These are phyloP conservation scores for Nezara viridula DNA, from an alignment of 2,888 invertebrate genomes.

Conservation along the genomic window DNA sequence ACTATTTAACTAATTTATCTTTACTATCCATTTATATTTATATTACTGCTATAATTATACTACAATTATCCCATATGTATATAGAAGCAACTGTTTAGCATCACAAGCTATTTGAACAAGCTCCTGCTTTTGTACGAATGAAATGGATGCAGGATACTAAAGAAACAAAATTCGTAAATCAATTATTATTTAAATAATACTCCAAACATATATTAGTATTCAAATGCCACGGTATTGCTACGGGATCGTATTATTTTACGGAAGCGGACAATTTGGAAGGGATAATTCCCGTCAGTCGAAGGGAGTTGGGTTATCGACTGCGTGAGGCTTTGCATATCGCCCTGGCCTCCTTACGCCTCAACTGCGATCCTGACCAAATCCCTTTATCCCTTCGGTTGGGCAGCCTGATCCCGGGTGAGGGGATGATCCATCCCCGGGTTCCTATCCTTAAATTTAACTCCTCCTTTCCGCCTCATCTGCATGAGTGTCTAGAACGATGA, in stretches of 20 bases:
- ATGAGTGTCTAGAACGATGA: constrained; percentile 49
- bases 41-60: too few species aligned
- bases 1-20: too few species aligned
- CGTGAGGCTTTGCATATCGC: constrained; percentile 29
- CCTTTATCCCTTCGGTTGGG: constrained; percentile 31
- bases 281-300: constrained; percentile 9
- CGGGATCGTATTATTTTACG: not conserved
- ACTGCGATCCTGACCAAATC: constrained; percentile 27
- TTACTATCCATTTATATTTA: too few species aligned
- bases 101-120: too few species aligned
- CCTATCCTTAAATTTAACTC: constrained; percentile 45
- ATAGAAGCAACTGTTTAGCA: too few species aligned
- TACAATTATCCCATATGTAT: too few species aligned
- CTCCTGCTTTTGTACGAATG: too few species aligned
- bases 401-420: constrained; percentile 25
- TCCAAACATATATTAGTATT: not conserved
- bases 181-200: too few species aligned
- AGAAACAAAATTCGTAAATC: too few species aligned
- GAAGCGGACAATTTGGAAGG: not conserved
- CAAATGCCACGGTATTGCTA: not conserved
- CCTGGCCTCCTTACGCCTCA: not conserved
- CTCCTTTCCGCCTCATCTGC: constrained; percentile 55
- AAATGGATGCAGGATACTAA: too few species aligned
- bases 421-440: constrained; percentile 36
- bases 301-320: not conserved